Percentiles rank a stretch among this genome's conserved stretches.
These are phyloP conservation scores for Clytia hemisphaerica DNA, from an alignment of 30 jellyfish, hydroid and myxozoan genomes.

Conservation along the genomic window DNA sequence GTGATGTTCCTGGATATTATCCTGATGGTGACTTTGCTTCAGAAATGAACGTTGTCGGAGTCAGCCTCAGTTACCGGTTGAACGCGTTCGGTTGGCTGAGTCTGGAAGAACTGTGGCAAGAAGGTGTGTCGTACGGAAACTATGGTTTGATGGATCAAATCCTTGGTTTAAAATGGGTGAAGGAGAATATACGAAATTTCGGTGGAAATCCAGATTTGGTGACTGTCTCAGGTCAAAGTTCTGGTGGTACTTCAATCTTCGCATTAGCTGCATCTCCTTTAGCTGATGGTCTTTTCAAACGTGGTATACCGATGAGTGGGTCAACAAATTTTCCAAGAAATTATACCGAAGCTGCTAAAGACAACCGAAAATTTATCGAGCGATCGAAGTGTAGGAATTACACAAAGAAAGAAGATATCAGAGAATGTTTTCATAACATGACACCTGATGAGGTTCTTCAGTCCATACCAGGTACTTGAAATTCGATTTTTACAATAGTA, in stretches of 20 bases:
- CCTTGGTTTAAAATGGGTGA: constrained; percentile 57
- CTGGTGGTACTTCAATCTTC: constrained; percentile 68
- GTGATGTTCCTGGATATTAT: constrained; percentile 20
- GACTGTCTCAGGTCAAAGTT: constrained; percentile 56
- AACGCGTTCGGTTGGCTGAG: constrained; percentile 77
- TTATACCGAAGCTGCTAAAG: constrained; percentile 38
- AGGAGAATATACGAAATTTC: constrained; percentile 38
- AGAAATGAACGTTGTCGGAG: constrained; percentile 53
- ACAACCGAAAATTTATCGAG: constrained; percentile 42
- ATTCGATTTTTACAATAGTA: no score
- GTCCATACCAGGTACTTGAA: constrained; percentile 14
- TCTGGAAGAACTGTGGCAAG: constrained; percentile 40
- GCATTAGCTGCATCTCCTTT: constrained; percentile 60
- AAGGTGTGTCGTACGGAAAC: constrained; percentile 45
- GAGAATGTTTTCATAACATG: constrained; percentile 23
- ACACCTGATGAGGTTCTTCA: constrained; percentile 18
- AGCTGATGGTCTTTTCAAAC: constrained; percentile 55
- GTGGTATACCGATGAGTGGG: constrained; percentile 67
- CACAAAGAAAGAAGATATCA: not conserved
- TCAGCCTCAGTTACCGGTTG: constrained; percentile 56
- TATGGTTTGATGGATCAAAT: constrained; percentile 83
- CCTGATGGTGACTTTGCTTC: constrained; percentile 43
- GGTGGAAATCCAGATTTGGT: constrained; percentile 72
- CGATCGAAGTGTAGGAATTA: constrained; percentile 33
- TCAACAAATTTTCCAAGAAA: constrained; percentile 41